Evolutionary conservation across 1,140 invertebrate species (phyloP).

Genomic region (Grapholita molesta): DNA sequence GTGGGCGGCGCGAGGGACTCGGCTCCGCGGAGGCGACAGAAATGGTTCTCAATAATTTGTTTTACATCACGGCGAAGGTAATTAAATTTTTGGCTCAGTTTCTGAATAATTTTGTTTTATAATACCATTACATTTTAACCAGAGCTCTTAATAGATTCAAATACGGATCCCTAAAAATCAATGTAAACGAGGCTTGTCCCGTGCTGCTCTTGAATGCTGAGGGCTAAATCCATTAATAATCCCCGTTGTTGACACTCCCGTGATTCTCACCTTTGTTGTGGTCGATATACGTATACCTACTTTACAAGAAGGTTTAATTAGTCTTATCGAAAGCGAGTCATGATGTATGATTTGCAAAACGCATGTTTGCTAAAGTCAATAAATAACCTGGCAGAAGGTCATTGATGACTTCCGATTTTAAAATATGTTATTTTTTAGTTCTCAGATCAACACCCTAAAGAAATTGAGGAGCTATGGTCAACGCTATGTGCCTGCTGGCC

Average conservation of each 20-base stretch:
- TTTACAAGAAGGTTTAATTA: slow-evolving; percentile 6
- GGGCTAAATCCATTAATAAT: slow-evolving; percentile 8
- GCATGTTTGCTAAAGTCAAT: background rate
- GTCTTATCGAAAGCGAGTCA: background rate
- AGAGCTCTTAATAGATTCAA: background rate
- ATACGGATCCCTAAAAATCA: background rate
- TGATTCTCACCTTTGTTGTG: slow-evolving; percentile 3
- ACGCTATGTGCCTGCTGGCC: slow-evolving; percentile 97
- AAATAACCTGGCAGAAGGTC: too few relatives aligned
- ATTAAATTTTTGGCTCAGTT: background rate
- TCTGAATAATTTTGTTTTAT: background rate
- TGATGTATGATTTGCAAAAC: background rate
- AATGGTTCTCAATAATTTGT: slow-evolving; percentile 99
- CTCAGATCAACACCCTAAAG: slow-evolving; percentile 96
- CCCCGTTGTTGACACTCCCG: background rate
- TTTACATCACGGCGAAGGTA: slow-evolving; percentile 98
- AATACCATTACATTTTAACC: background rate
- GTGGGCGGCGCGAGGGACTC: slow-evolving; percentile 92
- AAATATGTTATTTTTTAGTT: slow-evolving; percentile 80
- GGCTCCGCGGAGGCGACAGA: slow-evolving; percentile 99
- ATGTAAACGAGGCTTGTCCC: background rate
- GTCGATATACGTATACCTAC: background rate
- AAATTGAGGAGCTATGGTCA: slow-evolving; percentile 97
- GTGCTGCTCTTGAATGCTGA: background rate
- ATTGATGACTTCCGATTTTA: too few relatives aligned